phyloP scores from a whole-genome alignment of 1,140 invertebrate genomes.

The Venustaconcha ellipsiformis region DNA sequence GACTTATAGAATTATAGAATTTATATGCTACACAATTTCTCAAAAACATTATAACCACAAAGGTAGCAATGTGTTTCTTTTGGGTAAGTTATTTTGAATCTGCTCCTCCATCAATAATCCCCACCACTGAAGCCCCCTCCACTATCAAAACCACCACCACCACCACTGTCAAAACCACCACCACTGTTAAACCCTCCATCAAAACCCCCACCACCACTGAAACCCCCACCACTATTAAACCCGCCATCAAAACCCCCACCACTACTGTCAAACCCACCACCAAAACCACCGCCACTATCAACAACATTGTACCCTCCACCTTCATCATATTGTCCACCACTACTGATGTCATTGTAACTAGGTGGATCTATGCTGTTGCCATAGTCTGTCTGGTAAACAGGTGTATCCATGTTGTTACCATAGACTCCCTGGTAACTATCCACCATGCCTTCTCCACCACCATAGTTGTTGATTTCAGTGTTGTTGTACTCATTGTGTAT shows the following conservation, averaged over 20 bases:
- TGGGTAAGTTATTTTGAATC: too few species aligned
- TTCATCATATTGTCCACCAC: neutral
- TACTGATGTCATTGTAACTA: conserved; percentile 5
- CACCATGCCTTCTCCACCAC: conserved; percentile 6
- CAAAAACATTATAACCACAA: too few species aligned
- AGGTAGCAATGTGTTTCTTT: too few species aligned
- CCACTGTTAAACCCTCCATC: conserved; percentile 4
- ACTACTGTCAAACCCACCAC: neutral
- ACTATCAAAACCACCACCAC: conserved; percentile 2
- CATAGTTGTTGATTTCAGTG: conserved; percentile 1
- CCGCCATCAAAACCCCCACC: neutral
- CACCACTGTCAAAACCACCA: conserved; percentile 5
- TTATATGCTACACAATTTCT: too few species aligned
- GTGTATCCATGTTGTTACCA: conserved; percentile 9
- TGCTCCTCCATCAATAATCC: too few species aligned
- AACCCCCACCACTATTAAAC: neutral
- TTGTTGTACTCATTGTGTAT: conserved; percentile 8
- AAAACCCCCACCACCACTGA: neutral
- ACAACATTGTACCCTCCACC: neutral
- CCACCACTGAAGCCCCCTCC: neutral
- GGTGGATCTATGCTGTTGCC: neutral
- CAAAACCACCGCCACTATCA: conserved; percentile 1
- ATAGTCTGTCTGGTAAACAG: neutral
- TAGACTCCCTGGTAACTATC: conserved; percentile 14
- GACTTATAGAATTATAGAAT: too few species aligned